Percentiles rank a stretch among this genome's conserved stretches.
phyloP scores from a whole-genome alignment of 2,888 invertebrate species.

The Plagodis pulveraria region DNA sequence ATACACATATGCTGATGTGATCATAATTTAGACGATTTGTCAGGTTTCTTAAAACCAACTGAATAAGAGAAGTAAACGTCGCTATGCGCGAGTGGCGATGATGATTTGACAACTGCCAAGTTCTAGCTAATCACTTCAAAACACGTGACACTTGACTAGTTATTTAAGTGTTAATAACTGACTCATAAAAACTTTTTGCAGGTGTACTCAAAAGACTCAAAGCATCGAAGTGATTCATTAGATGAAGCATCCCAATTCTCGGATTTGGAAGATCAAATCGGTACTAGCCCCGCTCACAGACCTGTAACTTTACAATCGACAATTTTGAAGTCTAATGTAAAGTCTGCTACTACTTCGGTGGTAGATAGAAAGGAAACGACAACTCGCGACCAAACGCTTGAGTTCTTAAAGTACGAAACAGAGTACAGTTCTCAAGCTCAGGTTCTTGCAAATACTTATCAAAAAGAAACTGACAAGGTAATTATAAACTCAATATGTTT shows the following conservation, averaged over 20 bases:
- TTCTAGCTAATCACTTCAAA: too few relatives aligned
- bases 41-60: too few relatives aligned
- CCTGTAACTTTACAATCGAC: constrained; percentile 43
- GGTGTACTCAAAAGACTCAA: constrained; percentile 77
- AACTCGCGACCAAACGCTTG: constrained; percentile 57
- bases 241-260: constrained; percentile 82
- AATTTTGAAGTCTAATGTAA: constrained; percentile 48
- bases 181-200: constrained; percentile 33
- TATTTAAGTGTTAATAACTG: too few relatives aligned
- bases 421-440: constrained; percentile 67
- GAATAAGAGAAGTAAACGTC: too few relatives aligned
- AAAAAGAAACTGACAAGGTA: constrained; percentile 67
- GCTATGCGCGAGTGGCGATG: too few relatives aligned
- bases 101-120: too few relatives aligned
- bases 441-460: constrained; percentile 38
- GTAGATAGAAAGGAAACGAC: constrained; percentile 43
- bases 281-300: constrained; percentile 70
- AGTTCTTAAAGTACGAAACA: constrained; percentile 71
- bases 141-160: too few relatives aligned
- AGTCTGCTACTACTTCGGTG: constrained; percentile 41
- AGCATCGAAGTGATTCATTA: constrained; percentile 79
- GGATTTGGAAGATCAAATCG: constrained; percentile 78
- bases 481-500: constrained; percentile 2
- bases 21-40: too few relatives aligned
- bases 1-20: too few relatives aligned